Conservation (phyloP, 2,888 invertebrate species). For the Hybos culiciformis region DNA sequence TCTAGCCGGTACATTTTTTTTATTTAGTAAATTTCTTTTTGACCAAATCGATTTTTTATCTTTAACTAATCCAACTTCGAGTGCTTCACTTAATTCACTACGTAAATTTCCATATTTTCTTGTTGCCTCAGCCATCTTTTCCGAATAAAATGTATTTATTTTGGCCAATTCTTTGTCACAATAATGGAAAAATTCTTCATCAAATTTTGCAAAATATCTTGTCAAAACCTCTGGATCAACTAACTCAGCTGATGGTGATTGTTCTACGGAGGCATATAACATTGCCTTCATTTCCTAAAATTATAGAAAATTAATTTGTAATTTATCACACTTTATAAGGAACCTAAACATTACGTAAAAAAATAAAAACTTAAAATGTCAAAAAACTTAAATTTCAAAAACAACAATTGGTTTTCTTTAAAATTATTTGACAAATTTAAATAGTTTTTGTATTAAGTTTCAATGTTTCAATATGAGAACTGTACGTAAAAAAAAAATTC, state of each 20-base stretch:
- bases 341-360: too few relatives aligned
- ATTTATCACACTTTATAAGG: too few relatives aligned
- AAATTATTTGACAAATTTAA: too few relatives aligned
- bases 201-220: conserved; percentile 65
- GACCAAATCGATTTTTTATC: conserved; percentile 32
- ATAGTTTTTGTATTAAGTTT: too few relatives aligned
- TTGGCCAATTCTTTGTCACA: conserved; percentile 76
- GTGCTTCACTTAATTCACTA: conserved; percentile 48
- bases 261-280: conserved; percentile 65
- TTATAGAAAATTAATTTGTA: conserved; percentile 5
- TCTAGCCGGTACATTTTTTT: conserved; percentile 43
- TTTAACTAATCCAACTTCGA: conserved; percentile 33
- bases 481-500: too few relatives aligned
- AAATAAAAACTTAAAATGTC: too few relatives aligned
- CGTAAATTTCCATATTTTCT: conserved; percentile 62
- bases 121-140: conserved; percentile 79
- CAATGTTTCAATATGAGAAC: too few relatives aligned
- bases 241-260: conserved; percentile 61
- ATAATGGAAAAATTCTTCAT: conserved; percentile 72
- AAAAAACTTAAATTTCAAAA: too few relatives aligned
- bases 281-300: conserved; percentile 69
- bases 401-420: too few relatives aligned
- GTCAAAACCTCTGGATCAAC: conserved; percentile 54
- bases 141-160: conserved; percentile 80
- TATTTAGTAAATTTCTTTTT: conserved; percentile 31